phyloP scores from a whole-genome alignment of 1,140 invertebrate genomes.

The Latrodectus geometricus region DNA sequence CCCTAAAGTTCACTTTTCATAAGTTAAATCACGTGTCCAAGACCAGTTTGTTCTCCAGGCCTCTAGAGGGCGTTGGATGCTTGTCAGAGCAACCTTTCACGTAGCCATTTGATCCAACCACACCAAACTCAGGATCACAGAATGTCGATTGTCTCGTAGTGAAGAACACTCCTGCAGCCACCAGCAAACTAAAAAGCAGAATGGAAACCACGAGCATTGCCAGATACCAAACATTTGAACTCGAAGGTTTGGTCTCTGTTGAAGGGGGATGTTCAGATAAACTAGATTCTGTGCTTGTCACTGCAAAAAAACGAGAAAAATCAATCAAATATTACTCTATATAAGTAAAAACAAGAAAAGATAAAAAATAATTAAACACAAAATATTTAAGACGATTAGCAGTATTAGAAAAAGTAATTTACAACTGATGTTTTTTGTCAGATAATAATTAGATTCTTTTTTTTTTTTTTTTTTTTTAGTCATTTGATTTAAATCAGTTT shows the following conservation, averaged over 20 bases:
- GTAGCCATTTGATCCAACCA: slow-evolving; percentile 33
- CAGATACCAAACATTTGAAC: slow-evolving; percentile 24
- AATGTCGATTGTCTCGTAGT: slow-evolving; percentile 13
- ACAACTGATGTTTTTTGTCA: too few relatives aligned
- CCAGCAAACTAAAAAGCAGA: slow-evolving; percentile 5
- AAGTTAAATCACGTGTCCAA: slow-evolving; percentile 12
- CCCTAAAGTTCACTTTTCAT: not conserved
- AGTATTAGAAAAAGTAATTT: too few relatives aligned
- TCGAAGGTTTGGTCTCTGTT: not conserved
- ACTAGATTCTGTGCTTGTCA: not conserved
- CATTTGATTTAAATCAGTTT: too few relatives aligned
- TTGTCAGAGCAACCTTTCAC: slow-evolving; percentile 44
- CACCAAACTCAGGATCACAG: slow-evolving; percentile 52
- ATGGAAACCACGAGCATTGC: slow-evolving; percentile 44
- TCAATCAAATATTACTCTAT: too few relatives aligned
- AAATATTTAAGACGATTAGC: not conserved
- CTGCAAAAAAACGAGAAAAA: not conserved
- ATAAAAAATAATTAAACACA: not conserved
- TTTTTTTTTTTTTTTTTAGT: too few relatives aligned
- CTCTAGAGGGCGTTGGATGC: not conserved
- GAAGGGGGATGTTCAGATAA: not conserved
- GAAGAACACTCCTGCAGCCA: slow-evolving; percentile 17
- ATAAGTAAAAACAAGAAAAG: not conserved
- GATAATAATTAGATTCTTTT: too few relatives aligned
- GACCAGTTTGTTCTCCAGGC: slow-evolving; percentile 36